Evolutionary conservation across 2,113 vertebrate species (phyloP), one percentile per base, ranked within the genome.

Genomic region (Osmerus eperlanus): DNA sequence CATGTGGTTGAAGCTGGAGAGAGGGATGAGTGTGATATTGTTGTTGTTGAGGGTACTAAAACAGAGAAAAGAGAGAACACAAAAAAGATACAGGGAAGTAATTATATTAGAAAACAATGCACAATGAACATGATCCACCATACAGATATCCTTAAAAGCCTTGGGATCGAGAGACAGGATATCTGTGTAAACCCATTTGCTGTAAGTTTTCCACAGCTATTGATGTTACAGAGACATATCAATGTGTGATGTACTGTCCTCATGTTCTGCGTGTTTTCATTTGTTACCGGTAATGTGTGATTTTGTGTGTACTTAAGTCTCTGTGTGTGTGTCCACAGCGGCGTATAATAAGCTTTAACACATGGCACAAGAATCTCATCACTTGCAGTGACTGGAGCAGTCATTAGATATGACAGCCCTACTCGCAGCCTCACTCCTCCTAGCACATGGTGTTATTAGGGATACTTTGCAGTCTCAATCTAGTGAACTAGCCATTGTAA

Each of bases 1-100:
- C 97, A 99, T 99, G 89, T 98, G 96, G 88, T 99, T 99, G 93
- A 99, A 99, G 91, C 97, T 99, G 89, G 97, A 98, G 80, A 99
- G 93, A 15, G 96, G 95, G 88, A 99, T 97, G 83, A 95, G 95
- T 73, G 94, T 98, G 88, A 99, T 98, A 92, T 99, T 99, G 93
- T 99, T 99, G 82, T 99, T 99, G 92, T 99, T 99, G 92, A 99
- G 97, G 51, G 97, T 99, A 80, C 97, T 99, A 86, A 7, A 52
- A 81, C 70, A 78, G 0, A 81, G 72, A 71, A 16, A 28, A 67
- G 75, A 2, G 51, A 67, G 65, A 74, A 47, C n/a, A 85, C 2
- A 77, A 74, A 65, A 6, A 68, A 18, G 60, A 36, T n/a, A 52
- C 41, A 73, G 67, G 68, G 29, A 16, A 25, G 0, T 6, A 8